phyloP scores from a whole-genome alignment of 2,888 invertebrate genomes.

The Julus scanicus region DNA sequence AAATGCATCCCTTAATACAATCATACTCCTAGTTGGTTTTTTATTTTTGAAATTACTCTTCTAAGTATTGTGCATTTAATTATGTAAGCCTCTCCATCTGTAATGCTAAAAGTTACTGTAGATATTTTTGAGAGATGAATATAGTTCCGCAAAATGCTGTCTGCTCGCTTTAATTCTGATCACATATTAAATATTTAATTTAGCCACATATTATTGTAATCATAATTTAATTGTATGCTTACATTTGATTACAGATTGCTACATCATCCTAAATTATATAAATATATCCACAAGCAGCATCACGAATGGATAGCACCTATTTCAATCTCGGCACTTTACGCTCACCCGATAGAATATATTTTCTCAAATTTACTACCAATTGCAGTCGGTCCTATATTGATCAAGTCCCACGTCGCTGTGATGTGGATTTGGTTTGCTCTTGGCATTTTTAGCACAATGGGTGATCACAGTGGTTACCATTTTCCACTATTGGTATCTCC shows the following conservation, averaged over 20 bases:
- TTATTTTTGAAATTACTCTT: no score
- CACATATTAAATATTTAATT: no score
- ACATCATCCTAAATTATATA: constrained; percentile 80
- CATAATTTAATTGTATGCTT: no score
- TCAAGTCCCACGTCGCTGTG: constrained; percentile 74
- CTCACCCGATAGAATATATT: constrained; percentile 80
- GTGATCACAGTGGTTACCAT: constrained; percentile 87
- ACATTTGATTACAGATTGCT: constrained; percentile 72
- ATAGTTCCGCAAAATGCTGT: no score
- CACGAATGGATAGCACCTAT: constrained; percentile 91
- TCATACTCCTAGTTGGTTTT: no score
- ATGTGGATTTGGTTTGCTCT: constrained; percentile 79
- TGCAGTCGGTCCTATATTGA: constrained; percentile 69
- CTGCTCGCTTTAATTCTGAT: no score
- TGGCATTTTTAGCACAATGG: constrained; percentile 81
- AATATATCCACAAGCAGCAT: constrained; percentile 84
- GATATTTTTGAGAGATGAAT: no score
- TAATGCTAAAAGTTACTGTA: no score
- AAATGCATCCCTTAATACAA: no score
- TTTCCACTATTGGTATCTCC: constrained; percentile 86
- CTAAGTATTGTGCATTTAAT: no score
- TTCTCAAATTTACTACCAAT: constrained; percentile 79
- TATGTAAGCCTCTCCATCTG: no score
- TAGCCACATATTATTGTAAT: no score
- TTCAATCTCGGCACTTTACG: constrained; percentile 83